These are phyloP conservation scores for Pitangus sulphuratus DNA, from an alignment of 2,797 vertebrate species.

Conservation along the genomic window DNA sequence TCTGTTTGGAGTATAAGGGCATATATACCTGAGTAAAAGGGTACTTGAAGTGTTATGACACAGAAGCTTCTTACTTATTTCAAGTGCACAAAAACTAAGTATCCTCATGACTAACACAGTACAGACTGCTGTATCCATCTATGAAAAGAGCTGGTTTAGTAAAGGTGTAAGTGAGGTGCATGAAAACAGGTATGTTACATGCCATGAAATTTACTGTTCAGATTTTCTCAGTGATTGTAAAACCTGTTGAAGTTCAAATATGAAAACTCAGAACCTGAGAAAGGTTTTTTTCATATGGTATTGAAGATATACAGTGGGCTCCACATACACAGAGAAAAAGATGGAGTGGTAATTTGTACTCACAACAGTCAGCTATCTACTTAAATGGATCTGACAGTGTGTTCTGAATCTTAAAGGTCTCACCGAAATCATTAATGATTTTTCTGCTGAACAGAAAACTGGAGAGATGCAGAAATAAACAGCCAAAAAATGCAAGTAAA, in stretches of 20 bases:
- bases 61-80: neutral
- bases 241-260: neutral
- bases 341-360: neutral
- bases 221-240: neutral
- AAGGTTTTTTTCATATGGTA: neutral
- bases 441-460: neutral
- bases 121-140: neutral
- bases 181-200: neutral
- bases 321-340: neutral
- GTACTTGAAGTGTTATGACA: neutral
- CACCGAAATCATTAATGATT: neutral
- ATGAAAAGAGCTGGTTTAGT: neutral
- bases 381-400: neutral
- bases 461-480: neutral
- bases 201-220: neutral
- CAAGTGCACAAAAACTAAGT: neutral
- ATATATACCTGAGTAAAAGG: neutral
- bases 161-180: neutral
- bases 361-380: neutral
- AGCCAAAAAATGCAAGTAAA: neutral
- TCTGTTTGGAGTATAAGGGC: neutral
- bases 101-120: neutral
- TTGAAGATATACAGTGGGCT: neutral
- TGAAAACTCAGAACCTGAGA: neutral
- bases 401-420: neutral